Evolutionary conservation across 2,113 vertebrate genomes (phyloP).

Genomic region (Paracanthobrama guichenoti): DNA sequence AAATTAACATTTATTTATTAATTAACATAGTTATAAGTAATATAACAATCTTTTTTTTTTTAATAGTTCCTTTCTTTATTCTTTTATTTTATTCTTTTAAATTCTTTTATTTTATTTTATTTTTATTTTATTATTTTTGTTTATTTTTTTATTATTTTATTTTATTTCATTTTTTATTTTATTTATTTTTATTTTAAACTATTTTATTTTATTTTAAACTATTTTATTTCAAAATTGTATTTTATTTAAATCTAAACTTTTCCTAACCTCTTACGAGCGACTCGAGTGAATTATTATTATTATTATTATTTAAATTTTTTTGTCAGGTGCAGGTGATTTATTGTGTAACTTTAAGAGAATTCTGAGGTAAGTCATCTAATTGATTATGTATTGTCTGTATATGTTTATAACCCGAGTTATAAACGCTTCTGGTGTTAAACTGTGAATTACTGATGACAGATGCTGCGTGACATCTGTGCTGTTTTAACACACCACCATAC

Average conservation of each 20-base stretch:
- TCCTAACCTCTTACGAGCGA: background rate
- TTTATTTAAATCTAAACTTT: too few relatives aligned
- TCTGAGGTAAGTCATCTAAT: background rate
- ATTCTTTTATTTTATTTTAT: background rate
- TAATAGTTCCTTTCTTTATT: background rate
- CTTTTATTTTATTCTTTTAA: too few relatives aligned
- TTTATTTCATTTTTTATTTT: too few relatives aligned
- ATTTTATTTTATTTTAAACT: too few relatives aligned
- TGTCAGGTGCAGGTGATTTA: background rate
- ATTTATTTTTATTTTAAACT: too few relatives aligned
- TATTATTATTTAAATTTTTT: background rate
- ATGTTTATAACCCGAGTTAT: background rate
- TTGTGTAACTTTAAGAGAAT: background rate
- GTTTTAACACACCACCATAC: background rate
- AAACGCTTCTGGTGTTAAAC: slow-evolving; percentile 3
- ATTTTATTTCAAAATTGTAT: background rate
- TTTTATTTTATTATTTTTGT: too few relatives aligned
- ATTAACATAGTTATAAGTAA: too few relatives aligned
- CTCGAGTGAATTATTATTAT: background rate
- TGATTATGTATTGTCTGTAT: background rate
- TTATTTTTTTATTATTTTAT: too few relatives aligned
- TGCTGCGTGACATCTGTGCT: background rate
- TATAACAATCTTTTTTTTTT: background rate
- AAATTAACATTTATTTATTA: too few relatives aligned
- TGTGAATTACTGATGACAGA: slow-evolving; percentile 14